phyloP scores from a whole-genome alignment of 2,888 invertebrate species.

The Xestia ashworthii region DNA sequence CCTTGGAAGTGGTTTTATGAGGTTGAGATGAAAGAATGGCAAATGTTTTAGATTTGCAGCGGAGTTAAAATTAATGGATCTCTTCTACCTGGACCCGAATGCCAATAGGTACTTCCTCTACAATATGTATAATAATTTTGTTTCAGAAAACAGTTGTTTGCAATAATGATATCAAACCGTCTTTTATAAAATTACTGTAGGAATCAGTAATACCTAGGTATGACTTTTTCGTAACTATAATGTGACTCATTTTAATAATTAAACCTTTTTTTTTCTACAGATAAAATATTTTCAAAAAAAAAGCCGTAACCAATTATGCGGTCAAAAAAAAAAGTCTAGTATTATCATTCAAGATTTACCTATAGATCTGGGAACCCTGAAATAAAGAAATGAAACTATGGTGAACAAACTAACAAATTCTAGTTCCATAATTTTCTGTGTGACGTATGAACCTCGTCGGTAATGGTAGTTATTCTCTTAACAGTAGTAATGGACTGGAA shows the following conservation, averaged over 20 bases:
- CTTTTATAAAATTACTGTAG: background rate
- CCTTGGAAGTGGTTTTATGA: conserved; percentile 42
- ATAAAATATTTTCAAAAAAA: background rate
- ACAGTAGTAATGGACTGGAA: conserved; percentile 41
- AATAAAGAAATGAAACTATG: background rate
- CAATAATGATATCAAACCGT: too few relatives aligned
- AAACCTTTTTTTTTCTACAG: background rate
- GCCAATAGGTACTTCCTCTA: too few relatives aligned
- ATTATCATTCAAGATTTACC: background rate
- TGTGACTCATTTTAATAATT: background rate
- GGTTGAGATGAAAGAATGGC: conserved; percentile 27
- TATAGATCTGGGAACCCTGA: background rate
- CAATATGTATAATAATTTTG: background rate
- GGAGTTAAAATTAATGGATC: background rate
- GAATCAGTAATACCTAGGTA: background rate
- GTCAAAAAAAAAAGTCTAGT: background rate
- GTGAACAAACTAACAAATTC: background rate
- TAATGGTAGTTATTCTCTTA: conserved; percentile 25
- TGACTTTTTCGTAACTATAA: background rate
- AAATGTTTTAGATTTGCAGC: background rate
- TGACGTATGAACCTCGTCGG: conserved; percentile 25
- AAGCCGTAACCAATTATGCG: background rate
- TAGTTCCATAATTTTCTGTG: conserved; percentile 18
- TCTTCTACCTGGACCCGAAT: background rate
- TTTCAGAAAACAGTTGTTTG: background rate